phyloP scores from a whole-genome alignment of 2,797 vertebrate genomes.

The Centropyge bicolor region DNA sequence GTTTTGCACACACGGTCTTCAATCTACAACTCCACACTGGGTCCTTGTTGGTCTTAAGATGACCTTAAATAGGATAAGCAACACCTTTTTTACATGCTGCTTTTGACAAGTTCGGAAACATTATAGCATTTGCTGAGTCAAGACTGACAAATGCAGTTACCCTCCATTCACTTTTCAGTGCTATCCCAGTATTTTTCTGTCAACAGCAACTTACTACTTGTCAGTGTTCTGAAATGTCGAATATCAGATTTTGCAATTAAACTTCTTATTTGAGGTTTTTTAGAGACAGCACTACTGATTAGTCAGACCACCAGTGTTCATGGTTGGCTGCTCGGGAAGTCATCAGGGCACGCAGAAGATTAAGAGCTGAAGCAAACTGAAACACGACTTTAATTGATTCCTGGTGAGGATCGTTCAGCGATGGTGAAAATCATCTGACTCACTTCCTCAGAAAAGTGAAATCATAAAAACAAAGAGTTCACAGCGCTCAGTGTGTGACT shows the following conservation, averaged over 20 bases:
- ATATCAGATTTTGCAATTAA: constrained; percentile 1
- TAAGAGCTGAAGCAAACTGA: constrained; percentile 25
- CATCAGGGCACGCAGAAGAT: constrained; percentile 15
- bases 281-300: constrained; percentile 1
- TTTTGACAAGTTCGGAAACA: background rate
- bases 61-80: background rate
- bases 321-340: constrained; percentile 17
- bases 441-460: constrained; percentile 54
- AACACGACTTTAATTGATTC: constrained; percentile 54
- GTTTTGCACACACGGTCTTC: background rate
- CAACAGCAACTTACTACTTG: background rate
- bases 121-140: constrained; percentile 1
- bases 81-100: background rate
- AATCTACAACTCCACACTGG: background rate
- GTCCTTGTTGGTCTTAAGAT: background rate
- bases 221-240: constrained; percentile 12
- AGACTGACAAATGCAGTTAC: background rate
- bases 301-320: constrained; percentile 42
- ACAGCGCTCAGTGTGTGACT: constrained; percentile 26
- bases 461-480: constrained; percentile 48
- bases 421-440: constrained; percentile 50
- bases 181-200: background rate
- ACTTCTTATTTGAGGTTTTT: constrained; percentile 7
- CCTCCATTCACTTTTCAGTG: background rate
- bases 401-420: constrained; percentile 45